Evolutionary conservation across 2,113 vertebrate genomes (phyloP), one percentile per base, ranked within the genome.

Genomic region (Ranitomeya imitator): DNA sequence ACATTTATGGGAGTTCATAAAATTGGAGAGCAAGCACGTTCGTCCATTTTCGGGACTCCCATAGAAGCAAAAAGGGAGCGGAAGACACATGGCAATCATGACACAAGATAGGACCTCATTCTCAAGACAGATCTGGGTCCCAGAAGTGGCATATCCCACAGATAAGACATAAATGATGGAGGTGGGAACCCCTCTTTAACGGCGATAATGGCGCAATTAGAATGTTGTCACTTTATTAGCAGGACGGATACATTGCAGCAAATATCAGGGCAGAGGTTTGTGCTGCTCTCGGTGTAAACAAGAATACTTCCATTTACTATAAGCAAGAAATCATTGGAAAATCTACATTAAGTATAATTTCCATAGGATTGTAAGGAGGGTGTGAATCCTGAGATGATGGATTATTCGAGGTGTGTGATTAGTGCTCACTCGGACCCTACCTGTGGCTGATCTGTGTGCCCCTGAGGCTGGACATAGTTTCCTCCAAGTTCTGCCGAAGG

Each of bases 371-470:
- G 69, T 26, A 1, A 16, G 19, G 21, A n/a, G 21, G 63, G 63
- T n/a, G 12, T 14, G 31, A 14, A 37, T 23, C 0, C 21, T 2
- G 21, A 67, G 2, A 9, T 67, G 63, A 69, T 26, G 65, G 63
- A 69, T 69, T 12, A 13, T 26, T 4, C 26, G 65, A 26, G 65
- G 26, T 71, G 4, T 71, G 12, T 15, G 5, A 8, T 6, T 15
- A 23, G 11, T 0, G 26, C 1, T 3, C 23, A 16, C 19, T 31
- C 19, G 23, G 3, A 0, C 16, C 19, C 77, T 1, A 95, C 95
- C 95, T 97, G 94, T 99, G 98, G 74, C 97, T 96, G 91, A 99
- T 95, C 93, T 99, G 98, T 88, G 97, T 99, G 92, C 98, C 98
- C 89, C 98, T 92, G 76, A 99, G 91, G 37, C 97, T 99, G 88